phyloP scores from a whole-genome alignment of 2,888 invertebrate genomes.

The Erebia epiphron region DNA sequence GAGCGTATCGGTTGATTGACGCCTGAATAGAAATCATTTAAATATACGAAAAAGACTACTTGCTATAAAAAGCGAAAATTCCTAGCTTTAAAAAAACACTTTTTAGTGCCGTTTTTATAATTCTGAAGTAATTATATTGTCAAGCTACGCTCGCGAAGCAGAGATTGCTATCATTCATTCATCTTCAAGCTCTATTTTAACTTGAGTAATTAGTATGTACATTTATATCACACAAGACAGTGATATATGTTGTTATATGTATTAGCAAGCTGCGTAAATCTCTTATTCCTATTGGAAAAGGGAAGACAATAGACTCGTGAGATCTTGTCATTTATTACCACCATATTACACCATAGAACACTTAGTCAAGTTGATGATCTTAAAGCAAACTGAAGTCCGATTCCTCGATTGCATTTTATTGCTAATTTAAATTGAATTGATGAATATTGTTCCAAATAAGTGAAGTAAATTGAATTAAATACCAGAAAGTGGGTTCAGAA shows the following conservation, averaged over 20 bases:
- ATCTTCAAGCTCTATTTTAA: slow-evolving; percentile 61
- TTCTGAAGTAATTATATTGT: slow-evolving; percentile 31
- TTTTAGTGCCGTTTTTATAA: slow-evolving; percentile 28
- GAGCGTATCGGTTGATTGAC: slow-evolving; percentile 15
- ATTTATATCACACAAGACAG: slow-evolving; percentile 58
- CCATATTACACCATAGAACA: slow-evolving; percentile 1
- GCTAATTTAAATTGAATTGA: background rate
- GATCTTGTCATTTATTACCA: slow-evolving; percentile 49
- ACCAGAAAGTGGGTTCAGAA: slow-evolving; percentile 52
- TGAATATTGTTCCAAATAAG: background rate
- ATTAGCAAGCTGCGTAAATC: slow-evolving; percentile 59
- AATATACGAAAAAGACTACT: slow-evolving; percentile 10
- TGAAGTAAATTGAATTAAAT: slow-evolving; percentile 41
- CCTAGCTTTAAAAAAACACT: slow-evolving; percentile 10
- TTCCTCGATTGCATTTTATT: slow-evolving; percentile 4
- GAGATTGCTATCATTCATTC: slow-evolving; percentile 47
- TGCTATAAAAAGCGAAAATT: background rate
- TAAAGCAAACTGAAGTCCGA: slow-evolving; percentile 29
- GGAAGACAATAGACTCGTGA: slow-evolving; percentile 76
- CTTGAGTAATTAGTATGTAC: slow-evolving; percentile 47
- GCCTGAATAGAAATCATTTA: slow-evolving; percentile 20
- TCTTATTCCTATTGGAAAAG: slow-evolving; percentile 65
- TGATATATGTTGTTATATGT: slow-evolving; percentile 61
- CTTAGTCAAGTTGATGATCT: slow-evolving; percentile 17
- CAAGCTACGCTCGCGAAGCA: slow-evolving; percentile 40